Evolutionary conservation across 2,888 invertebrate species (phyloP), one percentile per base, ranked within the genome.

Genomic region (Caenorhabditis afra): DNA sequence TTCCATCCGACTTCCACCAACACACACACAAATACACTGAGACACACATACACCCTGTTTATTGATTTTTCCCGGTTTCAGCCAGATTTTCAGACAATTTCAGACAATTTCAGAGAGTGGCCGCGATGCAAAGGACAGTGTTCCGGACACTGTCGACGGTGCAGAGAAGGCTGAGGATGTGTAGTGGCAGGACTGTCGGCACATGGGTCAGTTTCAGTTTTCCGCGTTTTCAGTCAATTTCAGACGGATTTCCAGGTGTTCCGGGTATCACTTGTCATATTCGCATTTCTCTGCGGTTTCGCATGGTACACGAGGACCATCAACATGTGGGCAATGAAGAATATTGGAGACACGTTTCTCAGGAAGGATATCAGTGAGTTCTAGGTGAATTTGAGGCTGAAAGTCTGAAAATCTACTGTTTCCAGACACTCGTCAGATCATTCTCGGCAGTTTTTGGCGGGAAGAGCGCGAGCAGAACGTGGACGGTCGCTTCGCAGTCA

Each of bases 281-380:
- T 81, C 41, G 85, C 83, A 18, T 66, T 86, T 45, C 45, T 88
- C 0, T 74, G 75, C 53, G 87, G 87, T 3, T 73, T 82, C 20
- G 84, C 87, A 5, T 80, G 87, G 61, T 88, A 86, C 59, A 82
- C 86, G 41, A 49, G 88, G 53, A 88, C 87, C 18, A 89, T 89
- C 47, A 89, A 89, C 61, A 84, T 90, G 86, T 89, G 89, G 89
- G 79, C 88, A 11, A 73, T 89, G 85, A 89, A 89, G 68, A 89
- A 89, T 58, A 80, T 89, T 41, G 89, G 88, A 8, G 89, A 89
- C 75, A 84, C 83, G 0, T 86, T 89, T 57, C 59, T 89, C 7
- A 53, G 76, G 39, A 89, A 89, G 57, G 81, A 85, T 14, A 85
- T 85, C 12, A 86, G 89, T 79, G 10, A 76, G 59, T 23, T 20